A percentile compares a stretch with the other conserved stretches of the same genome.
Evolutionary conservation across 1,140 invertebrate species (phyloP).

Genomic region (Eueides isabella): DNA sequence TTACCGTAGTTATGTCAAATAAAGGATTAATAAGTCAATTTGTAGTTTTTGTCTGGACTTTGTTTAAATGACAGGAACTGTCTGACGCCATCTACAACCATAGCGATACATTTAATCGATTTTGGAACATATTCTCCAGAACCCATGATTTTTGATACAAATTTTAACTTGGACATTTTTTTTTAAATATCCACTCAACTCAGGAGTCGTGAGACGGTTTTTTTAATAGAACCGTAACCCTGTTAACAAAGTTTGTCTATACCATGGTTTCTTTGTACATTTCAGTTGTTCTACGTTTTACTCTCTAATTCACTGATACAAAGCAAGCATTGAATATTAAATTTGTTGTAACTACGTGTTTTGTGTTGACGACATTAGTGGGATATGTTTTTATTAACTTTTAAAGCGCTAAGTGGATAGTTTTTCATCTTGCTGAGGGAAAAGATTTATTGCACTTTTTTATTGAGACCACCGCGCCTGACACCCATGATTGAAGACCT

Average conservation of each 20-base stretch:
- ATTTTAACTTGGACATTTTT: slow-evolving; percentile 47
- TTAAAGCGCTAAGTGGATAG: slow-evolving; percentile 59
- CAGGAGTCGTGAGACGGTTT: slow-evolving; percentile 64
- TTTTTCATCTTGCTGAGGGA: slow-evolving; percentile 51
- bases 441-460: slow-evolving; percentile 64
- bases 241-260: slow-evolving; percentile 29
- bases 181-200: slow-evolving; percentile 47
- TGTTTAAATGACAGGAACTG: too few species aligned
- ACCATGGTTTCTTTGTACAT: slow-evolving; percentile 47
- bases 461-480: slow-evolving; percentile 57
- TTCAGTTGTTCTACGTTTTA: slow-evolving; percentile 27
- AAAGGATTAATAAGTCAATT: too few species aligned
- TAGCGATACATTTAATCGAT: not conserved
- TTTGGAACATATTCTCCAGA: slow-evolving; percentile 29
- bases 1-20: too few species aligned
- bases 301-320: slow-evolving; percentile 20
- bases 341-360: slow-evolving; percentile 16
- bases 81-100: too few species aligned
- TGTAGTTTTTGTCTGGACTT: not conserved
- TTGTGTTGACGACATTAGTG: slow-evolving; percentile 19
- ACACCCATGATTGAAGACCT: slow-evolving; percentile 54
- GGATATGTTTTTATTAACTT: slow-evolving; percentile 53
- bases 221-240: slow-evolving; percentile 57
- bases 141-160: slow-evolving; percentile 15
- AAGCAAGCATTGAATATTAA: slow-evolving; percentile 40